phyloP scores from a whole-genome alignment of 2,797 vertebrate species.

The Allobates femoralis region DNA sequence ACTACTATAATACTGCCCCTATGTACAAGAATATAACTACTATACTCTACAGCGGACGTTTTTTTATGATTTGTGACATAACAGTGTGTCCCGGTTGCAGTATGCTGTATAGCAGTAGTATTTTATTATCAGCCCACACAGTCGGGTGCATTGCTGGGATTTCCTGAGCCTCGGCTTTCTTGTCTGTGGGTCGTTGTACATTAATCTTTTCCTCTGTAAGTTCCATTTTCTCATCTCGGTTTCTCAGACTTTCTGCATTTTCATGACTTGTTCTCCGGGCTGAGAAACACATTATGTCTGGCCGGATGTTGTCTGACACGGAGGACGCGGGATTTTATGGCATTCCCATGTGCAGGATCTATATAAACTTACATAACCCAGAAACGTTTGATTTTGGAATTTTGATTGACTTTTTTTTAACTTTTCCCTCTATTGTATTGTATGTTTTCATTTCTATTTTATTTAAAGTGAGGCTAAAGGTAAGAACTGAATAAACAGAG shows the following conservation, averaged over 20 bases:
- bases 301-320: constrained; percentile 37
- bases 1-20: not conserved
- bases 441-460: constrained; percentile 29
- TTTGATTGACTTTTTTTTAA: constrained; percentile 36
- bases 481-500: constrained; percentile 11
- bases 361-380: constrained; percentile 29
- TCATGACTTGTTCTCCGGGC: constrained; percentile 11
- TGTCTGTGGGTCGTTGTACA: not conserved
- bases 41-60: not conserved
- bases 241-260: constrained; percentile 32
- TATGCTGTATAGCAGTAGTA: no score
- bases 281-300: constrained; percentile 44
- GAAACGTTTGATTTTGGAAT: constrained; percentile 23
- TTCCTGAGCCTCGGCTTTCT: not conserved
- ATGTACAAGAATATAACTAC: not conserved
- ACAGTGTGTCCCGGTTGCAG: not conserved
- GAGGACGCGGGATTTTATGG: not conserved
- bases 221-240: constrained; percentile 16
- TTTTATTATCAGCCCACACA: not conserved
- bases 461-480: not conserved
- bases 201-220: constrained; percentile 19
- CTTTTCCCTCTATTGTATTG: constrained; percentile 40
- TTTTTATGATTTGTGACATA: not conserved
- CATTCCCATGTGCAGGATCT: constrained; percentile 20
- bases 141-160: no score